Base-by-base conservation (phyloP, 2,113 vertebrate genomes). In the Numenius arquata region DNA sequence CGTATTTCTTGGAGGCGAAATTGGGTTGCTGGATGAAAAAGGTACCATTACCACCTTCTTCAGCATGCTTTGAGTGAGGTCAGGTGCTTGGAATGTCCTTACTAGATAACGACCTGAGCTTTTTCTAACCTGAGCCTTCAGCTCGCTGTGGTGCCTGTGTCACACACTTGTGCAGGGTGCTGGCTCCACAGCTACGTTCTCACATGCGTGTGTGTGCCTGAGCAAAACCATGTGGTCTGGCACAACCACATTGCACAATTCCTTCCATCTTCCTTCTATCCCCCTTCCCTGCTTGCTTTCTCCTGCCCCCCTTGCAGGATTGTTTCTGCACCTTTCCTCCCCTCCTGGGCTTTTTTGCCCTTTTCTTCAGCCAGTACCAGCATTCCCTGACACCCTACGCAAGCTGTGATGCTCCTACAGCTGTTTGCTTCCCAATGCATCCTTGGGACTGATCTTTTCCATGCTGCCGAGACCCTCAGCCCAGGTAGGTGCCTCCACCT, bases 11-110 rank as follows among this genome's bases (percentile, higher is more conserved):
- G 76, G 59, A 80, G 25, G n/a, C 6, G 10, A 48, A 36, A 52
- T n/a, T 14, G 43, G 27, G 14, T 43, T 50, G 17, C 68, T 66
- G 61, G 52, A 15, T 81, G 58, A 48, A 65, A 81, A 32, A 41
- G 16, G 17, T 48, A 73, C 36, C 0, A 2, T n/a, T 40, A 14
- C n/a, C 0, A 1, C n/a, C 36, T 17, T 18, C 21, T 50, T 18
- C 59, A 74, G 43, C 59, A 50, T 50, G 76, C 50, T 65, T 26
- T 32, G 48, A 73, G 15, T 18, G 59, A 74, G 21, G 43, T 22
- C 21, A 27, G 59, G 26, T 81, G 32, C 52, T 22, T 50, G 26
- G 59, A 21, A 15, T 14, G 14, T 43, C 32, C 36, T 32, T 32
- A 5, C 11, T 34, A 34, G 25, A 8, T 47, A 40, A 47, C 6